phyloP scores from a whole-genome alignment of 2,888 invertebrate species.

The Ophonus ardosiacus region DNA sequence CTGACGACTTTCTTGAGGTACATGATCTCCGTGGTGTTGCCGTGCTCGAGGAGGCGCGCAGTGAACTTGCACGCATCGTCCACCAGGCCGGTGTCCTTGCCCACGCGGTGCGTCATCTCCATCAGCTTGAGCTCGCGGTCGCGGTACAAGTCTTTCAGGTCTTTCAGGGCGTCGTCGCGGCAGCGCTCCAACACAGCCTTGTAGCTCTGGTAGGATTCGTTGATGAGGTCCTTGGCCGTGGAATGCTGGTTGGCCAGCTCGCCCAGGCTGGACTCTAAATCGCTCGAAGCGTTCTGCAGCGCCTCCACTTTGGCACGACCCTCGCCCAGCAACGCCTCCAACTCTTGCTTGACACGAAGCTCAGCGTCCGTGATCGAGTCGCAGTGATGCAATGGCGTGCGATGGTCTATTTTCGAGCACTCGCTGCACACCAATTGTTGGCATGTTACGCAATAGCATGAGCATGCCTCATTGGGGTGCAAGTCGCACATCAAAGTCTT shows the following conservation, averaged over 20 bases:
- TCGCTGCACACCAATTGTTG: constrained; percentile 92
- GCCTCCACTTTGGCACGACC: constrained; percentile 86
- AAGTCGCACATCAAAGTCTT: constrained; percentile 91
- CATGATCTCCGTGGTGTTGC: constrained; percentile 91
- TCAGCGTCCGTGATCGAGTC: constrained; percentile 90
- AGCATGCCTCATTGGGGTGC: constrained; percentile 90
- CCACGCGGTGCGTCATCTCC: constrained; percentile 90
- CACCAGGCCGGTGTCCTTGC: constrained; percentile 89
- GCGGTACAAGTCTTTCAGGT: constrained; percentile 87
- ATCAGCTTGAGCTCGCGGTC: constrained; percentile 92
- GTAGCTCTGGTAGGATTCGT: constrained; percentile 88
- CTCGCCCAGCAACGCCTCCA: constrained; percentile 85
- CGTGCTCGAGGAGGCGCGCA: constrained; percentile 87
- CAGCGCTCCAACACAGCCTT: constrained; percentile 89
- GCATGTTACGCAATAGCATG: constrained; percentile 93
- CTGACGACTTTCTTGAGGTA: constrained; percentile 88
- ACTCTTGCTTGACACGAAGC: constrained; percentile 84
- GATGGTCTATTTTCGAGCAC: constrained; percentile 90
- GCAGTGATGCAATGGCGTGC: constrained; percentile 88
- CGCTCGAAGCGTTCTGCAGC: constrained; percentile 86
- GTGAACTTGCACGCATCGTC: constrained; percentile 93
- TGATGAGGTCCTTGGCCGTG: constrained; percentile 89
- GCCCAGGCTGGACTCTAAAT: constrained; percentile 87
- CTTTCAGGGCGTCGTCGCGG: constrained; percentile 85
- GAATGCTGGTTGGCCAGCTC: constrained; percentile 93